phyloP scores from a whole-genome alignment of 2,888 invertebrate genomes.

The Lampropteryx suffumata region DNA sequence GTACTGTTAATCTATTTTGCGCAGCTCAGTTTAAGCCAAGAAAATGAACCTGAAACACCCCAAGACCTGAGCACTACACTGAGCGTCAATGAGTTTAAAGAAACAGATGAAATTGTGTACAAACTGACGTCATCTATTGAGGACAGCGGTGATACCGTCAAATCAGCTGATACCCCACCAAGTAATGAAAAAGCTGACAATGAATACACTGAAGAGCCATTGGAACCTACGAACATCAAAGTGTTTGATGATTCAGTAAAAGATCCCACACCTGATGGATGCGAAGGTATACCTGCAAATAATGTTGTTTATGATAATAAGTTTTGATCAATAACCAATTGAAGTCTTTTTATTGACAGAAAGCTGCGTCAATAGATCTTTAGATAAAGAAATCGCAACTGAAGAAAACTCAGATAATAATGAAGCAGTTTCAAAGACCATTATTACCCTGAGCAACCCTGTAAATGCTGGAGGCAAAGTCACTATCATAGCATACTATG shows the following conservation, averaged over 20 bases:
- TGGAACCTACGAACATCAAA: not conserved
- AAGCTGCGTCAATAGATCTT: not conserved
- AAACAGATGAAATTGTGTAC: not conserved
- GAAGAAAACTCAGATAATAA: not conserved
- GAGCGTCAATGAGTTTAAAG: not conserved
- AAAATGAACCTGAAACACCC: not conserved
- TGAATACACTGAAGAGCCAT: not conserved
- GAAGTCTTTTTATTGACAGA: not conserved
- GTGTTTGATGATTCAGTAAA: not conserved
- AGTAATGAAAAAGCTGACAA: not conserved
- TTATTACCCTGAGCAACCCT: conserved; percentile 3
- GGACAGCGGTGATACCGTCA: not conserved
- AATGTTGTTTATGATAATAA: not conserved
- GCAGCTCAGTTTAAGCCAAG: conserved; percentile 3
- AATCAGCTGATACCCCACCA: not conserved
- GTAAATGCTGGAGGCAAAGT: conserved; percentile 10
- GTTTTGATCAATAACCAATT: no score
- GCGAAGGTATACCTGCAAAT: not conserved
- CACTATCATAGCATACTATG: not conserved
- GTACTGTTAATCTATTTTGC: not conserved
- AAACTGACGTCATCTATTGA: not conserved
- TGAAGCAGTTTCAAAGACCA: not conserved
- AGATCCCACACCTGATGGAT: not conserved
- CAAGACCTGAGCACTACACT: not conserved
- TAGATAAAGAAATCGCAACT: not conserved